Conservation (phyloP, 2,113 vertebrate species). For the Siphamia tubifer region DNA sequence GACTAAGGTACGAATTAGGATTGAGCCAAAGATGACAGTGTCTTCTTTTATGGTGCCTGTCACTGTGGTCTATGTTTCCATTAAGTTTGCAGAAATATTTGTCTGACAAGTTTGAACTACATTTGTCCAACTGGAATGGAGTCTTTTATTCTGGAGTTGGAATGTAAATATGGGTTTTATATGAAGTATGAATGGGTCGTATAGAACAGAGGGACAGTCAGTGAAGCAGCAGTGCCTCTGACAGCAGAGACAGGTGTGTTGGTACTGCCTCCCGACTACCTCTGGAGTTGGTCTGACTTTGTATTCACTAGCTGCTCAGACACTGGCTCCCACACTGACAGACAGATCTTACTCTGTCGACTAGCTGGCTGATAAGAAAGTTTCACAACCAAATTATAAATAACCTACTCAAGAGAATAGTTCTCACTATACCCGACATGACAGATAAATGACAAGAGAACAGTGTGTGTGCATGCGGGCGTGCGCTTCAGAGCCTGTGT, state of each 20-base stretch:
- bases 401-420: slow-evolving; percentile 60
- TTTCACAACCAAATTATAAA: slow-evolving; percentile 56
- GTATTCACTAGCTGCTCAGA: slow-evolving; percentile 21
- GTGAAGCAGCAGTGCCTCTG: too few species aligned
- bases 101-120: too few species aligned
- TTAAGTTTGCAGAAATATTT: too few species aligned
- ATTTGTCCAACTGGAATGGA: too few species aligned
- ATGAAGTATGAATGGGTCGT: too few species aligned
- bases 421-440: slow-evolving; percentile 49
- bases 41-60: too few species aligned
- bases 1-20: too few species aligned
- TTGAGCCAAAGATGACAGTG: too few species aligned
- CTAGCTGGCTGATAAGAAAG: slow-evolving; percentile 47
- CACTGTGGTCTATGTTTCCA: too few species aligned
- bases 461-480: slow-evolving; percentile 2
- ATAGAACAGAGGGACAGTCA: too few species aligned
- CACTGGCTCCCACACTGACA: slow-evolving; percentile 14
- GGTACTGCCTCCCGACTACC: background rate
- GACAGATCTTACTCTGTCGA: slow-evolving; percentile 19
- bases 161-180: too few species aligned
- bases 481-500: slow-evolving; percentile 7
- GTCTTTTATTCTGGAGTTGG: too few species aligned
- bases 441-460: slow-evolving; percentile 59
- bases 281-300: slow-evolving; percentile 4
- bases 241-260: slow-evolving; percentile 17